phyloP scores from a whole-genome alignment of 2,113 vertebrate genomes.

The Protobothrops flavoviridis region DNA sequence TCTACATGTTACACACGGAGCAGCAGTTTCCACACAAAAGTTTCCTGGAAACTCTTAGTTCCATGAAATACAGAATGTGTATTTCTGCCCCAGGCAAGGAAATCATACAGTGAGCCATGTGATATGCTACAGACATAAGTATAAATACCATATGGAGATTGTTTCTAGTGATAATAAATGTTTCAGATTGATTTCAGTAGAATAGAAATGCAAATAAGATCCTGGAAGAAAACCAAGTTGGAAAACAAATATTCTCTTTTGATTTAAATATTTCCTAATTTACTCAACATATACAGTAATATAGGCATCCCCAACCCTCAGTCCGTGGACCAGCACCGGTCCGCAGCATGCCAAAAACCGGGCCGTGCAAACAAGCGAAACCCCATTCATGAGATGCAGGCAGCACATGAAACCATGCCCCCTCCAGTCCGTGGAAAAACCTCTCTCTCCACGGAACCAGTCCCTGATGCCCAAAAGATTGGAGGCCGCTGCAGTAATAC shows the following conservation, averaged over 20 bases:
- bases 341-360: too few relatives aligned
- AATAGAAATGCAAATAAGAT: background rate
- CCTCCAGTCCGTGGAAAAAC: too few relatives aligned
- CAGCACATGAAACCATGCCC: too few relatives aligned
- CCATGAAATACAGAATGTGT: background rate
- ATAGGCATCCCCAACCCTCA: too few relatives aligned
- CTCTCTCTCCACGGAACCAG: too few relatives aligned
- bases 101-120: background rate
- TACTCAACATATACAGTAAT: background rate
- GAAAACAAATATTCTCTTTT: background rate
- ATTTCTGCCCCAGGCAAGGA: background rate
- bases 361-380: too few relatives aligned
- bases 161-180: background rate
- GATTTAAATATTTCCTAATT: background rate
- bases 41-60: background rate
- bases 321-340: too few relatives aligned
- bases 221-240: background rate
- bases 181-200: background rate
- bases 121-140: background rate
- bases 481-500: background rate
- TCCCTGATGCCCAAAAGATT: too few relatives aligned
- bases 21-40: background rate
- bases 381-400: too few relatives aligned
- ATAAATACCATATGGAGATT: background rate
- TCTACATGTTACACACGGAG: background rate